phyloP scores from a whole-genome alignment of 2,888 invertebrate species.

The Germaria angustata region DNA sequence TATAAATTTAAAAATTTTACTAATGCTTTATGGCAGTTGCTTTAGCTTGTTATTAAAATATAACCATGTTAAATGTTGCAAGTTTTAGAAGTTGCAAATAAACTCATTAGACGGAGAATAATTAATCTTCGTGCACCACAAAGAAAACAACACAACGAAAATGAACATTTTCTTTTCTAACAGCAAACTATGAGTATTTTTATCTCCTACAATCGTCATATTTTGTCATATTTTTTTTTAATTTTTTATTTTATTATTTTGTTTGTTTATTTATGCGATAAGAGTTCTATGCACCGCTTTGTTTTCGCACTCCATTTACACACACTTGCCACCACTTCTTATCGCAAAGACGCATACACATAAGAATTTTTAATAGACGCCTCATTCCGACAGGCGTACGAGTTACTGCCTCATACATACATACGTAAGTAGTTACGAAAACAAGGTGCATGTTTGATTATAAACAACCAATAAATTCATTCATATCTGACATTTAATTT shows the following conservation, averaged over 20 bases:
- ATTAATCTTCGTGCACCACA: background rate
- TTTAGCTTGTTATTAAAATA: too few species aligned
- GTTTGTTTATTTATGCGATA: conserved; percentile 28
- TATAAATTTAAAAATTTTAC: too few species aligned
- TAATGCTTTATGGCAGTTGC: too few species aligned
- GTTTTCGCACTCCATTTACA: conserved; percentile 39
- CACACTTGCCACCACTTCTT: conserved; percentile 17
- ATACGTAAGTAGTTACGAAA: background rate
- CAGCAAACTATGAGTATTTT: conserved; percentile 1
- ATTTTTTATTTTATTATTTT: too few species aligned
- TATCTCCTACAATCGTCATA: conserved; percentile 37
- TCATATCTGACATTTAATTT: conserved; percentile 64
- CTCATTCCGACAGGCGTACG: background rate
- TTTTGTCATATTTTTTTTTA: conserved; percentile 30
- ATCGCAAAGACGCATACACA: background rate
- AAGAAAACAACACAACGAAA: background rate
- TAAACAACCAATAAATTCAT: conserved; percentile 61
- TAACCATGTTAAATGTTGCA: too few species aligned
- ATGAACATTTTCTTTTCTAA: background rate
- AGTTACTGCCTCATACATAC: background rate
- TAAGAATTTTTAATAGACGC: background rate
- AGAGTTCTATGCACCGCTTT: conserved; percentile 16
- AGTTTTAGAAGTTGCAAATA: too few species aligned
- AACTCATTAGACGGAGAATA: background rate
- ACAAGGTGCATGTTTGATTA: conserved; percentile 56